These are phyloP conservation scores for Aricia agestis DNA, from an alignment of 1,140 invertebrate species.

Conservation along the genomic window DNA sequence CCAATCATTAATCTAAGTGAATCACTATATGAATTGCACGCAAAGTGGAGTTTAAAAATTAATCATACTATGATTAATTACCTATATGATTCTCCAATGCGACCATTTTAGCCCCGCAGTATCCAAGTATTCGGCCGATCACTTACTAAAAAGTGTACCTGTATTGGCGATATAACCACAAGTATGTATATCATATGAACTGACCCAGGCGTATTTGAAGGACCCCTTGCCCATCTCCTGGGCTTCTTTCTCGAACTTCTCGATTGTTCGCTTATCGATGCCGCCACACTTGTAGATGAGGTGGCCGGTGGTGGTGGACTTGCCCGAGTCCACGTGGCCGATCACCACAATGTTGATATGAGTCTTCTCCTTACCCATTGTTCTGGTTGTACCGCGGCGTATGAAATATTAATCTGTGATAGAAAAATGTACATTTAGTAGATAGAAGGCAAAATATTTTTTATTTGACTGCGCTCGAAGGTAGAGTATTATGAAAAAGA, in stretches of 20 bases:
- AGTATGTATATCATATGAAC: background rate
- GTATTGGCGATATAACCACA: too few relatives aligned
- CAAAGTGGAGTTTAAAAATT: too few relatives aligned
- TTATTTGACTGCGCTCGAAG: too few relatives aligned
- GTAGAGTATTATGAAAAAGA: too few relatives aligned
- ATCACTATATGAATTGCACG: too few relatives aligned
- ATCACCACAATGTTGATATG: constrained; percentile 99
- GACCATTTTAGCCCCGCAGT: too few relatives aligned
- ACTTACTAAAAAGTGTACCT: too few relatives aligned
- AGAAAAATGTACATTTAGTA: background rate
- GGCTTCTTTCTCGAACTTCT: constrained; percentile 99
- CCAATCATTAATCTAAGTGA: too few relatives aligned
- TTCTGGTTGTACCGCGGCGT: background rate
- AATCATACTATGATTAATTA: too few relatives aligned
- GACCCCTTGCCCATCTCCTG: constrained; percentile 98
- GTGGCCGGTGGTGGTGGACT: constrained; percentile 98
- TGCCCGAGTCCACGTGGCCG: constrained; percentile 99
- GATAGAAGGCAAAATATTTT: too few relatives aligned
- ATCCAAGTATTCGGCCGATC: too few relatives aligned
- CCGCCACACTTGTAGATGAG: constrained; percentile 99
- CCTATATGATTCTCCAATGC: too few relatives aligned
- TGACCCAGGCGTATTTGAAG: constrained; percentile 97
- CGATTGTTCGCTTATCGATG: constrained; percentile 99
- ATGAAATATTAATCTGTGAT: background rate
- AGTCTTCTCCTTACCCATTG: constrained; percentile 96